Evolutionary conservation across 2,797 vertebrate species (phyloP), one percentile per base, ranked within the genome.

Genomic region (Ambastaia sidthimunki): DNA sequence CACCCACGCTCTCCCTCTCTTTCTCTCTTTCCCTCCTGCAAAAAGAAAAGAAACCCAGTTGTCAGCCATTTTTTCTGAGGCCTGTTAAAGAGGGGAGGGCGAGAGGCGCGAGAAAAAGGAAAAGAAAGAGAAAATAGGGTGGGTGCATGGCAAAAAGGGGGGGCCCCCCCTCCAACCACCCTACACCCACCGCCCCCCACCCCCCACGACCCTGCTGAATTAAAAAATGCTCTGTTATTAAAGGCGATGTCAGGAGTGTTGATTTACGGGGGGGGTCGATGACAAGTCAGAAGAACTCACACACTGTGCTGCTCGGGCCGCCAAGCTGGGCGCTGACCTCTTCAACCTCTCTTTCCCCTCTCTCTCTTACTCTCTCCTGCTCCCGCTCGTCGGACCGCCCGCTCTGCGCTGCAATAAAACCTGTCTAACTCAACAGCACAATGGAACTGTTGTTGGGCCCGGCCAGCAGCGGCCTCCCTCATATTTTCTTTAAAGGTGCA

Each of bases 401-500:
- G 55, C 86, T 69, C 85, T 80, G 77, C 79, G 15, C 76, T 78
- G 82, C 84, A 91, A 92, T 91, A 93, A 95, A 93, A 93, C 92
- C 93, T 91, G 92, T 92, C 91, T 93, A 89, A 93, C 93, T 86
- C 90, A 87, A 90, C 91, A 92, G 92, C 91, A 94, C 93, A 94
- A 93, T 92, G 92, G 80, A 90, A 89, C 90, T 92, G 92, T 94
- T 95, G 93, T 95, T 94, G 90, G 90, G 88, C 91, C 91, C 65
- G 67, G 83, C 80, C 2, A 23, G 25, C 77, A 68, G 71, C 66
- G 89, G 90, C 92, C 92, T 93, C 91, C 86, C 90, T 91, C 89
- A 92, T 93, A 91, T 93, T 93, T 93, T 93, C 92, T 94, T 94
- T 94, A 94, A 94, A 94, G 93, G 93, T 94, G 91, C 92, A 94